Evolutionary conservation across 1,140 invertebrate species (phyloP).

Genomic region (Panagrolaimus sp.): DNA sequence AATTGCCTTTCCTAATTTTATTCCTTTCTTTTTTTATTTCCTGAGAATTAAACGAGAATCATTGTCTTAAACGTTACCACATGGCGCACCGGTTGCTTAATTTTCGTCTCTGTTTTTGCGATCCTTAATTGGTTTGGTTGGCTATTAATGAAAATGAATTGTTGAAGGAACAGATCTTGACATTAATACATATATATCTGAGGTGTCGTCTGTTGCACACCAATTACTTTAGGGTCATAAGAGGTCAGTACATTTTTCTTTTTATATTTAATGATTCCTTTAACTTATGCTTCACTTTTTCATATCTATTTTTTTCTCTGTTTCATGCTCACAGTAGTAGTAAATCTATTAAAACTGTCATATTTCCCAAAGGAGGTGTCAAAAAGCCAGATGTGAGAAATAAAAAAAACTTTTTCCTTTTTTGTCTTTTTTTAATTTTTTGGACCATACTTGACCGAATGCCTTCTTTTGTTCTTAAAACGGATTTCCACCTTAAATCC

Average conservation of each 20-base stretch:
- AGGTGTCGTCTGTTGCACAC: slow-evolving; percentile 6
- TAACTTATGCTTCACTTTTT: not conserved
- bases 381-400: slow-evolving; percentile 6
- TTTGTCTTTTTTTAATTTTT: not conserved
- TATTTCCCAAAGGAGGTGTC: slow-evolving; percentile 7
- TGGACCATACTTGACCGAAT: not conserved
- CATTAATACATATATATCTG: not conserved
- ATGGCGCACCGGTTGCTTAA: slow-evolving; percentile 14
- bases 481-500: slow-evolving; percentile 12
- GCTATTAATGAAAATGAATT: too few relatives aligned
- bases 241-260: slow-evolving; percentile 7
- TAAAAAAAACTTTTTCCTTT: not conserved
- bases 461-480: slow-evolving; percentile 9
- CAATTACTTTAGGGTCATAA: not conserved
- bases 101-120: not conserved
- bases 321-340: not conserved
- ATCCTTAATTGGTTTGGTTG: not conserved
- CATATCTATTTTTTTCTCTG: not conserved
- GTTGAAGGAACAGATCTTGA: not conserved
- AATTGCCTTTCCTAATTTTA: too few relatives aligned
- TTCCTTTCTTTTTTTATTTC: too few relatives aligned
- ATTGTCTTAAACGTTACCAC: slow-evolving; percentile 7
- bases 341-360: not conserved
- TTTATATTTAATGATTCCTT: not conserved
- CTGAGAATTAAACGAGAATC: not conserved